Base-by-base conservation (phyloP, 2,888 invertebrate genomes). In the Tinea semifulvella region DNA sequence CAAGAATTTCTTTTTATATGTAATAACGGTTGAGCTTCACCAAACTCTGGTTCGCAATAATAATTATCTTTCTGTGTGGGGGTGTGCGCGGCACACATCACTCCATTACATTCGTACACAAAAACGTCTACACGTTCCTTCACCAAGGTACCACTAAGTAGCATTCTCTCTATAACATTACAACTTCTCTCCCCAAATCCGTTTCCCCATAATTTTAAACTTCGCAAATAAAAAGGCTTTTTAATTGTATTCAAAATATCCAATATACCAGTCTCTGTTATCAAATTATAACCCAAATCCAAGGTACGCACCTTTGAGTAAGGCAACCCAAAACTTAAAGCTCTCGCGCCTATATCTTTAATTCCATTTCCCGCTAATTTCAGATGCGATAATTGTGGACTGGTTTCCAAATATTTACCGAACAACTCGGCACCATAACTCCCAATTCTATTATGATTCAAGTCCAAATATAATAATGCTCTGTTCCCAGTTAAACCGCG, bases 401-500 rank as follows among this genome's bases (percentile, higher is more conserved):
- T 63, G 46, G 69, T 72, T 2, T 64, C 54, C 27, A 88, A 59
- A 71, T 85, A 87, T 48, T 76, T 65, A 0, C 74, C 76, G 14
- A 88, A 47, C 43, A 82, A 51, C 47, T 84, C 81, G 0, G 79
- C 68, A 0, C 88, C 88, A 40, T 83, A 70, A 57, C 86, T 85
- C 0, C 84, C 85, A 11, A 88, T 83, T 49, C 68, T 76, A 50
- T 88, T 88, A 46, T 69, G 84, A 1, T 77, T 82, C 8, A 88
- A 58, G 65, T 88, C 86, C 19, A 88, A 58, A 44, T 86, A 70
- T 13, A 79, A 51, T n/a, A 88, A 55, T 0, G 82, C 75, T 1
- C 57, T 65, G 53, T 88, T 88, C 1, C 54, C 52, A 10, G 64
- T 57, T 38, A 86, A 63, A 4, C 86, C 86, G 36, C 73, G 56